Evolutionary conservation across 2,888 invertebrate species (phyloP).

Genomic region (Biston stratarius): DNA sequence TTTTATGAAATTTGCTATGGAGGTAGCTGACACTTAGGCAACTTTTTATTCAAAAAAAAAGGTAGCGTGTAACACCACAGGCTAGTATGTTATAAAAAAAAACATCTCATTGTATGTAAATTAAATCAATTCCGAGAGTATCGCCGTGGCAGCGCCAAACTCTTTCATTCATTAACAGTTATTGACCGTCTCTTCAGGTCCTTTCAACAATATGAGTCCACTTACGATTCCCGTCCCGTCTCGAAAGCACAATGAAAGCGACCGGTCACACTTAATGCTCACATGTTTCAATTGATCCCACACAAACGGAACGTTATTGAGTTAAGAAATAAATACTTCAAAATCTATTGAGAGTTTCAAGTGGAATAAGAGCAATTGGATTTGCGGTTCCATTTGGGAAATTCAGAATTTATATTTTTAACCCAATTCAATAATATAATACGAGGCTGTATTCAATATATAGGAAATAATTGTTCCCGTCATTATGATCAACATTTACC

Average conservation of each 20-base stretch:
- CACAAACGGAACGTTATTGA: constrained; percentile 23
- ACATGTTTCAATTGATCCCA: constrained; percentile 77
- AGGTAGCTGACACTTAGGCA: too few relatives aligned
- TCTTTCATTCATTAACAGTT: constrained; percentile 13
- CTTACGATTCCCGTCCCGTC: constrained; percentile 71
- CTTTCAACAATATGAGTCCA: constrained; percentile 40
- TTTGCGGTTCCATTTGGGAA: neutral
- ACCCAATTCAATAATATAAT: too few relatives aligned
- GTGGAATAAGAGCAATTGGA: constrained; percentile 3
- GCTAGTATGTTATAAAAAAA: too few relatives aligned
- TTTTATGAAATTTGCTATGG: too few relatives aligned
- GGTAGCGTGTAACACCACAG: too few relatives aligned
- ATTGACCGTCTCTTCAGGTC: constrained; percentile 10
- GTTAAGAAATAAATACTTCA: constrained; percentile 19
- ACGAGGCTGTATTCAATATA: too few relatives aligned
- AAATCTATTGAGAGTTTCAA: constrained; percentile 14
- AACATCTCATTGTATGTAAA: too few relatives aligned
- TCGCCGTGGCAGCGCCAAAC: neutral
- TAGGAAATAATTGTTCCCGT: too few relatives aligned
- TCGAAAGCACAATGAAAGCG: constrained; percentile 65
- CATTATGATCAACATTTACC: too few relatives aligned
- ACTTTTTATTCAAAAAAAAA: too few relatives aligned
- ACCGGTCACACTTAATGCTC: constrained; percentile 78
- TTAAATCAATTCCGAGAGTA: neutral
- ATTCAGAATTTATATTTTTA: neutral